Percentiles rank a stretch among this genome's conserved stretches.
Conservation (phyloP, 2,113 vertebrate genomes). For the Hypocryptadius cinnamomeus region DNA sequence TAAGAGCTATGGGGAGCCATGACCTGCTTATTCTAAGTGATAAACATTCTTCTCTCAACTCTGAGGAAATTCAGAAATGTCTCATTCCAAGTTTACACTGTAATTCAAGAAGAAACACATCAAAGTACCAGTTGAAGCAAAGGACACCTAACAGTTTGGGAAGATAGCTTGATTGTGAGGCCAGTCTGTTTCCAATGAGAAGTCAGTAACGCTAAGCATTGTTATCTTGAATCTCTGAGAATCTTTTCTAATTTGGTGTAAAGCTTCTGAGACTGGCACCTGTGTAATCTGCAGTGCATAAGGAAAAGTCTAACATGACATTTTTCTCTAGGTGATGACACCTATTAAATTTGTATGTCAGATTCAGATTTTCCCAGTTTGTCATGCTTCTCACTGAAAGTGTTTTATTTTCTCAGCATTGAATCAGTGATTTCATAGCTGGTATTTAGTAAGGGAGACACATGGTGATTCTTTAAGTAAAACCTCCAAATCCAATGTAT, state of each 20-base stretch:
- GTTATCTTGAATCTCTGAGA: background rate
- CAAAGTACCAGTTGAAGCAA: background rate
- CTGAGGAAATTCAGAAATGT: background rate
- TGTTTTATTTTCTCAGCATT: background rate
- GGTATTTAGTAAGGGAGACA: background rate
- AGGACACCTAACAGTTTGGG: background rate
- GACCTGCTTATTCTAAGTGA: background rate
- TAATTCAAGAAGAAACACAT: background rate
- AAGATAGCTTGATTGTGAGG: background rate
- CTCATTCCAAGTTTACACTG: background rate
- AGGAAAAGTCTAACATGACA: background rate
- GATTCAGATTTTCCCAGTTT: background rate
- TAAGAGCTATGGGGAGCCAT: background rate
- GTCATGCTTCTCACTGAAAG: background rate
- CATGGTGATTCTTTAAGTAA: background rate
- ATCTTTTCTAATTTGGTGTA: background rate
- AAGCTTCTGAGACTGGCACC: background rate
- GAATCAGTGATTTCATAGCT: background rate
- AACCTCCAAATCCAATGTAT: background rate
- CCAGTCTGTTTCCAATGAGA: background rate
- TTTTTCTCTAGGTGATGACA: background rate
- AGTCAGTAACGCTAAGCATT: background rate
- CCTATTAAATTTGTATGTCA: background rate
- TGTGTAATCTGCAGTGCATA: background rate
- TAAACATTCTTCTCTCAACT: background rate